Conservation (phyloP, 2,888 invertebrate species). For the Myathropa florea region DNA sequence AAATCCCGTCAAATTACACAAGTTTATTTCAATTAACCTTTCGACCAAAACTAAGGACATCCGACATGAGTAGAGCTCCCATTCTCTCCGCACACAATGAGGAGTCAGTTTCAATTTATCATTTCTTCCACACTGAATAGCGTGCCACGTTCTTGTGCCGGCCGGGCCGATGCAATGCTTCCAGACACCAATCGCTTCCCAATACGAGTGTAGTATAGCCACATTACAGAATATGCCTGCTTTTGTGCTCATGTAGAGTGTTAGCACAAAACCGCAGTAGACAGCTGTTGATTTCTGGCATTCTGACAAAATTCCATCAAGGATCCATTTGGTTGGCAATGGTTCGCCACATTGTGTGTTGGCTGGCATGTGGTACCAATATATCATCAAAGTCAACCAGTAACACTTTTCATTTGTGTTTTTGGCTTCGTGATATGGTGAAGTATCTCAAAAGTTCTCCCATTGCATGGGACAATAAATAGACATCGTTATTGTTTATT, state of each 20-base stretch:
- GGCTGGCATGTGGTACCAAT: slow-evolving; percentile 5
- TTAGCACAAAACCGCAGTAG: slow-evolving; percentile 11
- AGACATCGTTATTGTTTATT: neutral
- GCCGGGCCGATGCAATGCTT: slow-evolving; percentile 20
- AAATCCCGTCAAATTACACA: neutral
- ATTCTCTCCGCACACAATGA: slow-evolving; percentile 6
- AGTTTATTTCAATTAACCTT: slow-evolving; percentile 46
- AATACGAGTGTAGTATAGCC: slow-evolving; percentile 11
- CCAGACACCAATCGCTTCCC: slow-evolving; percentile 22
- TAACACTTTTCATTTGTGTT: slow-evolving; percentile 40
- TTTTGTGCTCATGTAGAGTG: neutral
- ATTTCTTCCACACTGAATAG: slow-evolving; percentile 8
- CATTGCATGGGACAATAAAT: neutral
- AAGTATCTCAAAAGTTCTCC: slow-evolving; percentile 13
- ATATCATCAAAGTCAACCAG: slow-evolving; percentile 21
- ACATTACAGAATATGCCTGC: neutral
- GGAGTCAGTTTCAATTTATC: slow-evolving; percentile 41
- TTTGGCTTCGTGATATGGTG: neutral
- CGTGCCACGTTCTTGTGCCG: slow-evolving; percentile 26
- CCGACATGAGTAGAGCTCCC: neutral
- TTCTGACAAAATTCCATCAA: slow-evolving; percentile 59
- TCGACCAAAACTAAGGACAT: slow-evolving; percentile 12
- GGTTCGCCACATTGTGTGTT: slow-evolving; percentile 45
- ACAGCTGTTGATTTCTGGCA: slow-evolving; percentile 67
- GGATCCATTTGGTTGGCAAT: slow-evolving; percentile 16